Base-by-base conservation (phyloP, 2,113 vertebrate genomes). In the Passer montanus region DNA sequence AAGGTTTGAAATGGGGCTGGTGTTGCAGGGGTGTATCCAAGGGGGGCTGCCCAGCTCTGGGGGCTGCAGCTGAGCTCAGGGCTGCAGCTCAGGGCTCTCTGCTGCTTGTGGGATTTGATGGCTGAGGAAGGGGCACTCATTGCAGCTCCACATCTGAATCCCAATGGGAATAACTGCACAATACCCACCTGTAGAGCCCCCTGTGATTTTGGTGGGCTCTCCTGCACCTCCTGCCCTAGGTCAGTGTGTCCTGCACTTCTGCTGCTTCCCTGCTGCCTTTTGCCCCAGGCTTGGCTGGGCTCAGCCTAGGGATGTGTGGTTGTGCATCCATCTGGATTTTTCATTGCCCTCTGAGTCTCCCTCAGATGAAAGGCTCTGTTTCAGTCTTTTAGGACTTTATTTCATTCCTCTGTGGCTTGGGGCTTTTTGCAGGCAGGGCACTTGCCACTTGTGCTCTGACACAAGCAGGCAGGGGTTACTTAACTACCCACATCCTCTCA, bases 61-160 rank as follows among this genome's bases (percentile, higher is more conserved):
- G 22, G 22, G 16, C 59, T 50, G 56, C 1, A 2, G 9, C 41
- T 0, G 0, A 49, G 41, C 41, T 1, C 1, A 26, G 1, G 22
- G 33, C 49, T n/a, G 76, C 53, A 41, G 59, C 28, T 58, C 55
- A 10, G 31, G 60, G 50, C 28, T 69, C 59, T 69, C 60, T 53
- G 59, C n/a, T 22, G 4, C 55, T 15, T 19, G 20, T 21, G 21
- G 56, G 39, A 15, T 68, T 55, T 85, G 49, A 8, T 47, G 56
- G 23, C 75, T 67, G 37, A 73, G 44, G 41, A 41, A 53, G 7
- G 7, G 53, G 13, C 2, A 0, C 28, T 64, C 37, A 73, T 84
- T 85, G n/a, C 3, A 2, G 15, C 39, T 68, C 33, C 2, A 1
- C 10, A 5, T 17, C 55, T 74, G 23, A 79, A 68, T 79, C 30